Evolutionary conservation across 2,113 vertebrate genomes (phyloP).

Genomic region (Rhinolophus ferrumequinum): DNA sequence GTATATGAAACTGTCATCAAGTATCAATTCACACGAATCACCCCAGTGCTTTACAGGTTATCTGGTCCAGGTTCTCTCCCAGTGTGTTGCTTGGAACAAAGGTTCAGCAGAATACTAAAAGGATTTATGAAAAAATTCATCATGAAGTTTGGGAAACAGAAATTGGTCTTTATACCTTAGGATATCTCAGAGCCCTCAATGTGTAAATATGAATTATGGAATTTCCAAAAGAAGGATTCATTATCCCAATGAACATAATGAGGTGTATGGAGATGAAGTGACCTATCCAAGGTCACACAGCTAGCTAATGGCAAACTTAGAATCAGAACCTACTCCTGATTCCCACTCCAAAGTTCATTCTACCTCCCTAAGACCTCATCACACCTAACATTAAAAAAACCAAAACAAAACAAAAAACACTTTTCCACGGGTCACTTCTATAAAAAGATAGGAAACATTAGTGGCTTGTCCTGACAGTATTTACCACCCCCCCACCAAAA

Average conservation of each 20-base stretch:
- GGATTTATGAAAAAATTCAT: background rate
- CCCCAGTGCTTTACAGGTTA: background rate
- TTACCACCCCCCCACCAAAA: background rate
- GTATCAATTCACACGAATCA: conserved; percentile 8
- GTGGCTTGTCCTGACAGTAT: background rate
- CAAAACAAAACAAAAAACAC: too few species aligned
- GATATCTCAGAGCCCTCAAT: conserved; percentile 1
- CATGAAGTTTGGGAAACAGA: background rate
- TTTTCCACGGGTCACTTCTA: background rate
- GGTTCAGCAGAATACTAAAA: background rate
- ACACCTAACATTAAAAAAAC: background rate
- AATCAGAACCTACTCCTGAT: background rate
- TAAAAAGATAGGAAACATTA: conserved; percentile 14
- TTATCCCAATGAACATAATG: conserved; percentile 23
- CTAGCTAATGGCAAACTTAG: conserved; percentile 1
- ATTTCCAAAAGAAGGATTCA: background rate
- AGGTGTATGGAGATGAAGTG: background rate
- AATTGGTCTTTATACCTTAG: background rate
- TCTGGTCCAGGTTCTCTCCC: background rate
- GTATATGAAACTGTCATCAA: background rate
- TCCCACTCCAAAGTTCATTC: conserved; percentile 6
- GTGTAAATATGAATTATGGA: background rate
- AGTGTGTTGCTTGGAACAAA: background rate
- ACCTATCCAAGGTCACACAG: conserved; percentile 40
- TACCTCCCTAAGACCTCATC: background rate